Evolutionary conservation across 2,888 invertebrate species (phyloP).

Genomic region (Operophtera brumata): DNA sequence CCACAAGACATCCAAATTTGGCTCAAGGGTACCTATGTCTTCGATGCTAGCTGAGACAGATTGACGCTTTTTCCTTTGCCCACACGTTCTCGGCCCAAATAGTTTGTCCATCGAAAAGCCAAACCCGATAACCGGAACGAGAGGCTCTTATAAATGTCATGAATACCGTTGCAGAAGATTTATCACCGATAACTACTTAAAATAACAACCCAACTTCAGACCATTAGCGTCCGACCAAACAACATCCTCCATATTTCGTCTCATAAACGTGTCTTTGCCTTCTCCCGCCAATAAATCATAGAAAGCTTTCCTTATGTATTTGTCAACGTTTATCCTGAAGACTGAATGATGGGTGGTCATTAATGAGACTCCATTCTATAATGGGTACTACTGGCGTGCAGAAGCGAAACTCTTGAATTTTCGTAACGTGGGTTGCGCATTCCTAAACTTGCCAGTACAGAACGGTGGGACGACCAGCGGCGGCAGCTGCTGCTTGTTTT

Average conservation of each 20-base stretch:
- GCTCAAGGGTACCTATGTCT: no score
- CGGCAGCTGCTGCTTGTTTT: no score
- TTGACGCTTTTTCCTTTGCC: no score
- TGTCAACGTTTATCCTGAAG: slow-evolving; percentile 69
- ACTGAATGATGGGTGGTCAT: slow-evolving; percentile 66
- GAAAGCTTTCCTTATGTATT: slow-evolving; percentile 62
- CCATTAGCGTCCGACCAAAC: slow-evolving; percentile 8
- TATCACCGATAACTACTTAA: background rate
- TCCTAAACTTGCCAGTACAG: no score
- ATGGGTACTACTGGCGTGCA: background rate
- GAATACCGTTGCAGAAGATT: slow-evolving; percentile 1
- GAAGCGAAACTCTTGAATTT: slow-evolving; percentile 15
- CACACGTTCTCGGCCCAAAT: no score
- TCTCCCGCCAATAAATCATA: slow-evolving; percentile 57
- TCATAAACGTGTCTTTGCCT: slow-evolving; percentile 6
- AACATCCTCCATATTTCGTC: slow-evolving; percentile 14
- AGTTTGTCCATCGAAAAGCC: no score
- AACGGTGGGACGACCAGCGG: no score
- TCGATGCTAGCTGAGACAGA: no score
- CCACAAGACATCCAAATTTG: no score
- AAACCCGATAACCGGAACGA: background rate
- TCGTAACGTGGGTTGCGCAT: no score
- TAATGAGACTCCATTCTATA: slow-evolving; percentile 34
- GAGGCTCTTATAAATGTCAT: background rate
- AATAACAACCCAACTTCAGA: slow-evolving; percentile 13